Evolutionary conservation across 2,888 invertebrate genomes (phyloP).

Genomic region (Plebejus argus): DNA sequence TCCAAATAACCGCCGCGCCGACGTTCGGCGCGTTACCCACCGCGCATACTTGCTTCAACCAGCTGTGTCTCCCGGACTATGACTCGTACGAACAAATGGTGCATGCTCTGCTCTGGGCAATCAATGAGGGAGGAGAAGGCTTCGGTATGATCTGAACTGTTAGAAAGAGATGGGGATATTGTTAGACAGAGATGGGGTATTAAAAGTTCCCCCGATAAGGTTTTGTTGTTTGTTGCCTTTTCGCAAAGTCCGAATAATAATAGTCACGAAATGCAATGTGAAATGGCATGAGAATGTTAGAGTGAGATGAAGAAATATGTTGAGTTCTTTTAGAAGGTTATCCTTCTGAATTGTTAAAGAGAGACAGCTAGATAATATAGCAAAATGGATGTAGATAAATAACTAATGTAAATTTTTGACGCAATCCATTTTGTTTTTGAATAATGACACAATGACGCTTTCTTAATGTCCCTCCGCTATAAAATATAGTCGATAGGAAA

Average conservation of each 20-base stretch:
- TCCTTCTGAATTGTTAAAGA: not conserved
- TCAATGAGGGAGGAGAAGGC: constrained; percentile 97
- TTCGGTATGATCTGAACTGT: constrained; percentile 79
- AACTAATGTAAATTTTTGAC: not conserved
- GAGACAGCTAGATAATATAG: not conserved
- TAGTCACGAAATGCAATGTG: not conserved
- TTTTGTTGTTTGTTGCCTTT: not conserved
- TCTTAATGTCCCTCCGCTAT: no score
- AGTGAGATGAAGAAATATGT: not conserved
- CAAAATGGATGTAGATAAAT: not conserved
- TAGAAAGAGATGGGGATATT: not conserved
- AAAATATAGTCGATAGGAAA: no score
- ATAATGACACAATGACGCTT: no score
- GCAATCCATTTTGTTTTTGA: not conserved
- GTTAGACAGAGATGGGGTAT: not conserved
- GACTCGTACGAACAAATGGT: constrained; percentile 96
- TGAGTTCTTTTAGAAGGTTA: not conserved
- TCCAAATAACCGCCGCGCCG: constrained; percentile 95
- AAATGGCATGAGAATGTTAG: not conserved
- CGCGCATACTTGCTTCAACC: constrained; percentile 98
- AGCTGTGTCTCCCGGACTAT: constrained; percentile 96
- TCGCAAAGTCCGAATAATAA: not conserved
- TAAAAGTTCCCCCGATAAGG: not conserved
- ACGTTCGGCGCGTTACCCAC: constrained; percentile 95
- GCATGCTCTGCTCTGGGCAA: constrained; percentile 92